Evolutionary conservation across 1,140 invertebrate genomes (phyloP), one percentile per base, ranked within the genome.

Genomic region (Luehdorfia chinensis): DNA sequence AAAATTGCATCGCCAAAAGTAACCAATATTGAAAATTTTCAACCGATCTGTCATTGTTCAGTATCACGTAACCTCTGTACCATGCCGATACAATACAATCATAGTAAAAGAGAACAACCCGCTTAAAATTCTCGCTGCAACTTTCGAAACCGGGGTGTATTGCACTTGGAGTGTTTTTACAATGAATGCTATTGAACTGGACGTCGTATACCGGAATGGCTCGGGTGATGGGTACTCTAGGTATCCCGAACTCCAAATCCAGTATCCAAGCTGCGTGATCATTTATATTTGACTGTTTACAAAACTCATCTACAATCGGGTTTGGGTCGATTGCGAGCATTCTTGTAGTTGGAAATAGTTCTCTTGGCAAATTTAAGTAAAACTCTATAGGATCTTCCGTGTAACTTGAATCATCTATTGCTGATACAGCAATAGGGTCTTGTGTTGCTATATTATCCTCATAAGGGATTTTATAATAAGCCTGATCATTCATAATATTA

Each of bases 21-120:
- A 83, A 31, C 75, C 75, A 83, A 2, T 57, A 49, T 19, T 77
- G 74, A 31, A 79, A 83, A 45, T 75, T 73, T 8, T 71, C 67
- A 1, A 79, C 56, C 0, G 72, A 78, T 13, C 49, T 61, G 51
- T 83, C 72, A 25, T 52, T 14, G n/a, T 57, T 63, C 30, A 70
- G 36, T 27, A 47, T 48, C 5, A 70, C 51, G 30, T 66, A 78
- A 0, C 74, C 68, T 28, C 54, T 65, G 23, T 78, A 83, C 72
- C 72, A 79, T n/a, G 50, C 46, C 4, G 66, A 72, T 37, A 75
- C 32, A 8, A 76, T 52, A 45, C 50, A 60, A 16, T 78, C 65
- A 31, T 83, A 83, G 31, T 80, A 75, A 49, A 65, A 75, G 2
- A 69, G 16, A 6, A 79, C 39, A 4, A 52, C 31, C 8, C 45